Percentiles rank a stretch among this genome's conserved stretches.
phyloP scores from a whole-genome alignment of 2,888 invertebrate genomes.

The Cheilosia urbana region DNA sequence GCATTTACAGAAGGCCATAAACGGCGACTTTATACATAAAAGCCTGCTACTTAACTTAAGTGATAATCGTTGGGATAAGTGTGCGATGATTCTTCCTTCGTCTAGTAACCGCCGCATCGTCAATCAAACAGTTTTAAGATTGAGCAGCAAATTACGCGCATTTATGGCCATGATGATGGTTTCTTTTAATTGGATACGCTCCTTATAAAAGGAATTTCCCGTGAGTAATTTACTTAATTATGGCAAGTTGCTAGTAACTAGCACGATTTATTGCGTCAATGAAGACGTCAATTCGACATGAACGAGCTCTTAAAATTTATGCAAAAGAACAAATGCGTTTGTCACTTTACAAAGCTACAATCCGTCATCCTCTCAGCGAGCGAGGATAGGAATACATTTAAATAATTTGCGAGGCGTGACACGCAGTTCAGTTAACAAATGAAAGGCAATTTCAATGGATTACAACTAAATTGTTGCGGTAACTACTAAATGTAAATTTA shows the following conservation, averaged over 20 bases:
- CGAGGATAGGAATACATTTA: no score
- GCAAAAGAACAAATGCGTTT: not conserved
- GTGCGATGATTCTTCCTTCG: constrained; percentile 43
- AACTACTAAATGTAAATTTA: no score
- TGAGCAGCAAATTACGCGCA: constrained; percentile 41
- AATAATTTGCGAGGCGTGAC: no score
- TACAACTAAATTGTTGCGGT: no score
- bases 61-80: constrained; percentile 59
- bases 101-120: constrained; percentile 39
- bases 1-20: constrained; percentile 11
- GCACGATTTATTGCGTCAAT: constrained; percentile 28
- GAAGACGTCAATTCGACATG: constrained; percentile 17
- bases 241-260: constrained; percentile 26
- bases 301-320: not conserved
- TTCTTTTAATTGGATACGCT: constrained; percentile 49
- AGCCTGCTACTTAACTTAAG: constrained; percentile 32
- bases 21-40: constrained; percentile 23
- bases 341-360: not conserved
- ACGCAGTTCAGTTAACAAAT: no score
- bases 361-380: no score
- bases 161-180: constrained; percentile 20
- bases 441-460: no score
- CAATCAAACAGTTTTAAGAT: constrained; percentile 52
- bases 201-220: constrained; percentile 27
- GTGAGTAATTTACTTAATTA: constrained; percentile 38